Evolutionary conservation across 2,797 vertebrate species (phyloP).

Genomic region (Gallinago nigripennis): DNA sequence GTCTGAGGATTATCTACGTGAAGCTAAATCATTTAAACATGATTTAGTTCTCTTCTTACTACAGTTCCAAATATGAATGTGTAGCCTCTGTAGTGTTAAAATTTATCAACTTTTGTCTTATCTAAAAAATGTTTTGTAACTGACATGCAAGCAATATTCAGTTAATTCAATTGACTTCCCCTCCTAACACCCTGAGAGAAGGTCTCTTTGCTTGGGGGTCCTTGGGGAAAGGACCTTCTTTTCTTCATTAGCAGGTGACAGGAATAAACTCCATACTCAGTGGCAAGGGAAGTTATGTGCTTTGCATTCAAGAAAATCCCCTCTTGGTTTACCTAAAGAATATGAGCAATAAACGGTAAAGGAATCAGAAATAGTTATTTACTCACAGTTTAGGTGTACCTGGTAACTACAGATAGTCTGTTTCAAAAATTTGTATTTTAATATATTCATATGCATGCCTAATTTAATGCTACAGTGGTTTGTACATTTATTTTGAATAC

Average conservation of each 20-base stretch:
- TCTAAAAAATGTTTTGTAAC: not conserved
- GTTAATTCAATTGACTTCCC: not conserved
- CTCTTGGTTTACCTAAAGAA: not conserved
- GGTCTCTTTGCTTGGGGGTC: not conserved
- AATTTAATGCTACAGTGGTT: not conserved
- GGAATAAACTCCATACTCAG: not conserved
- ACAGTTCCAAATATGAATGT: not conserved
- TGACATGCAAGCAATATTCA: not conserved
- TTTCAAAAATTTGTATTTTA: not conserved
- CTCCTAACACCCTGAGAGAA: not conserved
- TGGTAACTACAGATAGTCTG: not conserved
- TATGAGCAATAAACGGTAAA: not conserved
- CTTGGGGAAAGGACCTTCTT: not conserved
- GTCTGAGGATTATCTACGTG: not conserved
- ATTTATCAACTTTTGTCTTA: not conserved
- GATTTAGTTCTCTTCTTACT: not conserved
- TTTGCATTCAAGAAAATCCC: not conserved
- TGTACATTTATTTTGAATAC: conserved; percentile 33
- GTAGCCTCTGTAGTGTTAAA: not conserved
- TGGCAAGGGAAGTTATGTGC: not conserved
- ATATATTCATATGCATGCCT: not conserved
- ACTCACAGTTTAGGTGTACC: not conserved
- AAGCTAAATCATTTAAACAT: not conserved
- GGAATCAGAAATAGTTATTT: not conserved
- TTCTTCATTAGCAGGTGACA: not conserved